A percentile compares a stretch with the other conserved stretches of the same genome.
phyloP scores from a whole-genome alignment of 1,140 invertebrate genomes.

The Schmidtea mediterranea region DNA sequence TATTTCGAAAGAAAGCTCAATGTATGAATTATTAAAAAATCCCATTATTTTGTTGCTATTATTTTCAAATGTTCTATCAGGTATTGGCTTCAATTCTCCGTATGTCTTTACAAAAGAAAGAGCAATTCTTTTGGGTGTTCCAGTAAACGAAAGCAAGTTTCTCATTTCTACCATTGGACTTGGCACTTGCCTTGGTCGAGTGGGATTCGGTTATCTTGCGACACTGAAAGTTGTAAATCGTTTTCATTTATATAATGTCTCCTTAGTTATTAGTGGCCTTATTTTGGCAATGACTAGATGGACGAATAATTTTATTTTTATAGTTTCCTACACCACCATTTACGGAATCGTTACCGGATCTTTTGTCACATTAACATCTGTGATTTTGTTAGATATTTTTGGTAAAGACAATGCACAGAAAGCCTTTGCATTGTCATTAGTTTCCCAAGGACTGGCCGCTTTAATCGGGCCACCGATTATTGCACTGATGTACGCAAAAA shows the following conservation, averaged over 20 bases:
- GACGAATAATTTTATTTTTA: constrained; percentile 43
- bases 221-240: constrained; percentile 42
- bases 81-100: neutral
- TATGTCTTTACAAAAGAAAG: neutral
- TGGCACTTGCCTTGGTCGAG: constrained; percentile 30
- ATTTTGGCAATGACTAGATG: constrained; percentile 55
- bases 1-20: too few species aligned
- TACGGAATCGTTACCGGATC: constrained; percentile 62
- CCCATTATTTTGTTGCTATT: too few species aligned
- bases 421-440: constrained; percentile 70
- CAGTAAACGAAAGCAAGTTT: neutral
- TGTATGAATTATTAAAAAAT: too few species aligned
- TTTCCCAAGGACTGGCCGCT: constrained; percentile 68
- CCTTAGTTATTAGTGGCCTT: constrained; percentile 58
- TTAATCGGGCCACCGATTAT: constrained; percentile 43
- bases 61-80: too few species aligned
- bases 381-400: constrained; percentile 75
- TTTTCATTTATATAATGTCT: constrained; percentile 68
- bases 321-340: constrained; percentile 52
- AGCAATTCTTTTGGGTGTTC: neutral
- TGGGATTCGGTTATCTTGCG: constrained; percentile 31
- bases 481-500: constrained; percentile 23
- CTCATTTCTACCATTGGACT: constrained; percentile 15
- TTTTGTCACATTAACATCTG: constrained; percentile 84
- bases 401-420: constrained; percentile 80